Conservation (phyloP, 2,113 vertebrate species). For the Austrofundulus limnaeus region DNA sequence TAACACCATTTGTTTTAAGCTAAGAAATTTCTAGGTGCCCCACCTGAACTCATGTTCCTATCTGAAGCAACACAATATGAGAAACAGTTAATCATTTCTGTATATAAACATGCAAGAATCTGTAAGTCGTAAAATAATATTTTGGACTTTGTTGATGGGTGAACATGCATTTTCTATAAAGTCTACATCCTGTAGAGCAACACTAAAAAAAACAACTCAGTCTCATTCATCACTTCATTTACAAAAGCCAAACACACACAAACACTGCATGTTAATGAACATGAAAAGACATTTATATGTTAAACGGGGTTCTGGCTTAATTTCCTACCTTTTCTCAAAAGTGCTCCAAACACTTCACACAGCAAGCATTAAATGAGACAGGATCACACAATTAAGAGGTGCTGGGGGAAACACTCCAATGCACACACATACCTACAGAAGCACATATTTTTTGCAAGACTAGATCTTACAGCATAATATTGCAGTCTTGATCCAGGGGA, state of each 20-base stretch:
- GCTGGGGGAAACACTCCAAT: conserved; percentile 43
- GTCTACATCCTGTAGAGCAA: background rate
- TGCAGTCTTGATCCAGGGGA: conserved; percentile 68
- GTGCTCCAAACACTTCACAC: conserved; percentile 82
- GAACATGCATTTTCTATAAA: background rate
- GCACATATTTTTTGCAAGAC: conserved; percentile 79
- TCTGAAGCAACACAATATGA: too few relatives aligned
- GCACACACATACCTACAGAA: conserved; percentile 78
- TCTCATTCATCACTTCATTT: conserved; percentile 17
- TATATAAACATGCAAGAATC: too few relatives aligned
- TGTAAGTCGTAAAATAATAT: too few relatives aligned
- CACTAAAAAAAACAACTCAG: conserved; percentile 1
- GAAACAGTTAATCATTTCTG: too few relatives aligned
- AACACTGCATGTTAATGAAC: conserved; percentile 53
- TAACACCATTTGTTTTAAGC: too few relatives aligned
- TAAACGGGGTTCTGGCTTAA: conserved; percentile 47
- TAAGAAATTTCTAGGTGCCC: too few relatives aligned
- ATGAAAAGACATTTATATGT: conserved; percentile 33
- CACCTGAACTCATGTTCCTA: too few relatives aligned
- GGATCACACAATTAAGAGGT: conserved; percentile 73
- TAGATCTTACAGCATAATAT: conserved; percentile 79
- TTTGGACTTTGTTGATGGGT: background rate
- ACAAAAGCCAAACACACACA: conserved; percentile 19
- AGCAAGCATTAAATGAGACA: conserved; percentile 78
- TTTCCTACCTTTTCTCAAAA: conserved; percentile 84